Evolutionary conservation across 2,797 vertebrate genomes (phyloP).

Genomic region (Falco concolor): DNA sequence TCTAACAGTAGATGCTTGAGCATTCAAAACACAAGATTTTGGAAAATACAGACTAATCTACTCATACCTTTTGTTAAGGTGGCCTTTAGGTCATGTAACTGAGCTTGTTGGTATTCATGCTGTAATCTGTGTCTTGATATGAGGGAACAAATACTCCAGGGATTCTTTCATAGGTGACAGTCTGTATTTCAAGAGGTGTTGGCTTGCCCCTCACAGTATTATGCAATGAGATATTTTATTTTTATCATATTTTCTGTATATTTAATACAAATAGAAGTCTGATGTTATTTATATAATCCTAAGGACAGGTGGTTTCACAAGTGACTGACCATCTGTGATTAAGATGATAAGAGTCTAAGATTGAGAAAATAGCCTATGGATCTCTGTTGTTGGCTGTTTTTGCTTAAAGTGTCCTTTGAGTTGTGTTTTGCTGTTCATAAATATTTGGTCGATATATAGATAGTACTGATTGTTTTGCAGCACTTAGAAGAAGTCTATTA

Average conservation of each 20-base stretch:
- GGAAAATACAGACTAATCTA: neutral
- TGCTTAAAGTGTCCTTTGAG: neutral
- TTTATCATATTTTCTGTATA: neutral
- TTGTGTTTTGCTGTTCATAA: neutral
- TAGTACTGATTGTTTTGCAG: neutral
- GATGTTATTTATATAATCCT: neutral
- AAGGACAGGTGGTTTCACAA: neutral
- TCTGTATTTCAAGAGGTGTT: neutral
- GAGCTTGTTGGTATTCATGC: neutral
- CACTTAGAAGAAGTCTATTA: neutral
- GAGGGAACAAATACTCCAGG: neutral
- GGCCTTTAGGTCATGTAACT: neutral
- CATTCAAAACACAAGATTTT: neutral
- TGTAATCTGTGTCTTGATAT: neutral
- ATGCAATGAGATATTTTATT: neutral
- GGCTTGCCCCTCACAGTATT: neutral
- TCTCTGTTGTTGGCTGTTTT: neutral
- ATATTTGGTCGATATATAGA: neutral
- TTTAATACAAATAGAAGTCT: neutral
- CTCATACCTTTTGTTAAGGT: neutral
- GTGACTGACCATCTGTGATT: neutral
- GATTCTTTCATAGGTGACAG: neutral
- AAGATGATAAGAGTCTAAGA: neutral
- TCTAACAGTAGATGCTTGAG: neutral
- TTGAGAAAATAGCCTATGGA: neutral